Conservation (phyloP, 2,797 vertebrate genomes). For the Forpus xanthops region DNA sequence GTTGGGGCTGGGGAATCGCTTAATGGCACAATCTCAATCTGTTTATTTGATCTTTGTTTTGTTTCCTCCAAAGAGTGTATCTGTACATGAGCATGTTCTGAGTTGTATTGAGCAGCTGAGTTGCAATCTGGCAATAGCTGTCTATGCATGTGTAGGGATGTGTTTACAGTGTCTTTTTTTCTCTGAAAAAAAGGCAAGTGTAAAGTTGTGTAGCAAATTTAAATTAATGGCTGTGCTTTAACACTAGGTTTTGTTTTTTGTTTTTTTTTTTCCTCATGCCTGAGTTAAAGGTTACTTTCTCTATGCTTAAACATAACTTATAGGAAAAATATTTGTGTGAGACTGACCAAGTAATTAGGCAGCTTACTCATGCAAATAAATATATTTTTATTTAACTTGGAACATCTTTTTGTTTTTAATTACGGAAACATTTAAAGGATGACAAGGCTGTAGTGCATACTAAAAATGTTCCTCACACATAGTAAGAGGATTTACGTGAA, state of each 20-base stretch:
- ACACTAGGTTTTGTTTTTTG: neutral
- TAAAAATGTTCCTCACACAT: constrained; percentile 14
- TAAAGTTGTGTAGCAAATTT: neutral
- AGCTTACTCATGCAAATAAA: constrained; percentile 40
- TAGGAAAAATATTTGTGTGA: neutral
- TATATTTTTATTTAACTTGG: neutral
- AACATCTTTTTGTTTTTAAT: constrained; percentile 57
- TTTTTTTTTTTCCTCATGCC: neutral
- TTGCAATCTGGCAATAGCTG: neutral
- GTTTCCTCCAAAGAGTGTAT: neutral
- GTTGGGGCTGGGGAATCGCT: neutral
- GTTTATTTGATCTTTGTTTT: neutral
- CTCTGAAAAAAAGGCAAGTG: neutral
- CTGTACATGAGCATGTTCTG: fast-evolving
- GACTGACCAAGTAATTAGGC: constrained; percentile 13
- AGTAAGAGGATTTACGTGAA: constrained; percentile 45
- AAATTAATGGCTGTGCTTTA: neutral
- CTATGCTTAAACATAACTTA: neutral
- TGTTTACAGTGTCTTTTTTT: neutral
- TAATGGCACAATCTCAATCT: neutral
- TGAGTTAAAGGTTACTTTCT: neutral
- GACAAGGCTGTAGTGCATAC: constrained; percentile 10
- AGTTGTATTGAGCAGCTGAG: neutral
- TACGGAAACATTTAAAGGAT: constrained; percentile 32
- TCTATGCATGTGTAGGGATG: neutral